Base-by-base conservation (phyloP, 2,888 invertebrate species). In the Troilus luridus region DNA sequence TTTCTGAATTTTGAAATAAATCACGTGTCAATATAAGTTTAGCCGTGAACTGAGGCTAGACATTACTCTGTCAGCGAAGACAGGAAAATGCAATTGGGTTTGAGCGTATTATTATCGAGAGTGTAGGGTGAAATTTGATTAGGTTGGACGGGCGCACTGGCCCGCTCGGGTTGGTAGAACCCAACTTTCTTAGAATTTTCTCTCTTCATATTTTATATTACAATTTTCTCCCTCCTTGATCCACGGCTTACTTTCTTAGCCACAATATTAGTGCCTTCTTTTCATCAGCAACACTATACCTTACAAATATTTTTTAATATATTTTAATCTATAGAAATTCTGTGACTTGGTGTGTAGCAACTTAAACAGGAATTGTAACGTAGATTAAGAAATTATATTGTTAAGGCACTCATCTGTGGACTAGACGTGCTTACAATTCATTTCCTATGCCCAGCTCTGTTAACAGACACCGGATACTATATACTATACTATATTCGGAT, bases 121-220 rank as follows among this genome's bases (percentile, higher is more conserved):
- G 81, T 81, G 81, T 54, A 81, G 81, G 81, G 21, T 54, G n/a
- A 81, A 81, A 81, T 54, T 54, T 81, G 81, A 81, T 81, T 81
- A 81, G 81, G 81, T 81, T 81, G 54, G 81, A 54, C 10, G 81
- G 81, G 81, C 19, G 5, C 41, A 41, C 41, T 41, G n/a, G n/a
- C 8, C 41, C 19, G 41, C 77, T 17, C 9, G 77, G 41, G 41
- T 8, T 24, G 27, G 14, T 77, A 27, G 24, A 9, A 41, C 19
- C 10, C 2, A 81, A 81, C 81, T 81, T 81, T 12, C 54, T 56
- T 41, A 81, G 41, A 81, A 27, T 54, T n/a, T 56, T n/a, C 81
- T 21, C 81, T n/a, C 54, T 81, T 81, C 81, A 81, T 56, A 81
- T 81, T 81, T 81, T 81, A 81, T 81, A 81, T 81, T 81, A 81